Base-by-base conservation (phyloP, 1,140 invertebrate genomes). In the Hycleus cichorii region DNA sequence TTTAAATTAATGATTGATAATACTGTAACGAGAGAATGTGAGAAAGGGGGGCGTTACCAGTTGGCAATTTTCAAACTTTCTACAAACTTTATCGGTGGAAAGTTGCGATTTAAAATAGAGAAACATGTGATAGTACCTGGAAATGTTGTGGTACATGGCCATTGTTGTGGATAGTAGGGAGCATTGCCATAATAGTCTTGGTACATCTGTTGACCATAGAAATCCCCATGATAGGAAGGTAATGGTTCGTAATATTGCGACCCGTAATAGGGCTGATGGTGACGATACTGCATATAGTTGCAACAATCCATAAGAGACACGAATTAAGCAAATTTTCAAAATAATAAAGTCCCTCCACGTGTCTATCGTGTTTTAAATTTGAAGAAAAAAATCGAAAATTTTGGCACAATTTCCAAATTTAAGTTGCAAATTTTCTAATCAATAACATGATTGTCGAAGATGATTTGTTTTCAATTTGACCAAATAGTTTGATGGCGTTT, bases 221-320 rank as follows among this genome's bases (percentile, higher is more conserved):
- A 77, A 62, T 77, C 75, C 42, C 70, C 69, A 53, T 62, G 54
- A 49, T 68, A 63, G 32, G 58, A 32, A 26, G 54, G 58, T 49
- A 59, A 39, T 40, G 60, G 59, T 12, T 69, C 64, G 52, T 68
- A 69, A 53, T 65, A 68, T 11, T 58, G 56, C 38, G 53, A 50
- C 2, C 67, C 69, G 47, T 75, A 64, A 60, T 77, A 78, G 11
- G 75, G 71, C 59, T 75, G 76, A 49, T 64, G 58, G 55, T 57
- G 61, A 48, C 64, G 63, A 51, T 70, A 68, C 49, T 58, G 65
- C 65, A 78, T 71, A 66, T 79, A 80, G 57, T 80, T 80, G 67
- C 78, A 80, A 67, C 77, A 80, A 72, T 80, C 74, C 78, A 80
- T 80, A 45, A 43, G 32, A 32, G 12, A 12, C 9, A 27, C 9